phyloP scores from a whole-genome alignment of 2,888 invertebrate species.

The Scaptomyza flava region DNA sequence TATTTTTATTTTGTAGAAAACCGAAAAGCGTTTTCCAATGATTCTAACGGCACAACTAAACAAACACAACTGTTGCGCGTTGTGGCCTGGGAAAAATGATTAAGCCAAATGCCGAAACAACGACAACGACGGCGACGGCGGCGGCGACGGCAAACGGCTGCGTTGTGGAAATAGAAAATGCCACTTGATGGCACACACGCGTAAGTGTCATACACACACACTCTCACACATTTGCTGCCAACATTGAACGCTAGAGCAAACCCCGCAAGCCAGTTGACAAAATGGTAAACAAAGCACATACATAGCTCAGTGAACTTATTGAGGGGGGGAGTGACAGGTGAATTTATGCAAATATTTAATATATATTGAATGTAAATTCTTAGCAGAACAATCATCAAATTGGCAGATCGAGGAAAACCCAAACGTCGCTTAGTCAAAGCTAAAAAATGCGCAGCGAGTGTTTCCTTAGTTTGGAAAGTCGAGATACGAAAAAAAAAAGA shows the following conservation, averaged over 20 bases:
- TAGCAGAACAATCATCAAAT: slow-evolving; percentile 2
- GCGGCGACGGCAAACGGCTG: slow-evolving; percentile 19
- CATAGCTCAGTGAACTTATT: not conserved
- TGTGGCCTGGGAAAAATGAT: slow-evolving; percentile 59
- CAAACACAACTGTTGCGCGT: slow-evolving; percentile 67
- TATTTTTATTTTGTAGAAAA: slow-evolving; percentile 6
- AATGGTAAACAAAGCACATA: slow-evolving; percentile 32
- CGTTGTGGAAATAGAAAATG: slow-evolving; percentile 62
- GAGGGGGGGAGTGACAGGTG: slow-evolving; percentile 30
- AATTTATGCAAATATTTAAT: slow-evolving; percentile 50
- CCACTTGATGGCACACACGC: slow-evolving; percentile 36
- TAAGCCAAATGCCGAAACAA: slow-evolving; percentile 51
- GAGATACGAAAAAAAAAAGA: slow-evolving; percentile 2
- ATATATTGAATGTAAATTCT: slow-evolving; percentile 27
- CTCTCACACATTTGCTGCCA: slow-evolving; percentile 15
- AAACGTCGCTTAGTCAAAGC: slow-evolving; percentile 60
- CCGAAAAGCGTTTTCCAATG: slow-evolving; percentile 14
- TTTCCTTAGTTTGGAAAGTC: not conserved
- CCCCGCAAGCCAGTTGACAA: slow-evolving; percentile 31
- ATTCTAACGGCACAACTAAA: slow-evolving; percentile 59
- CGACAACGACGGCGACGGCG: slow-evolving; percentile 16
- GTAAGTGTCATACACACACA: slow-evolving; percentile 34
- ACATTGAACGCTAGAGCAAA: slow-evolving; percentile 35
- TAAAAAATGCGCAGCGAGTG: slow-evolving; percentile 65
- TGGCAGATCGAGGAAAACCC: slow-evolving; percentile 63